Evolutionary conservation across 1,140 invertebrate species (phyloP).

Genomic region (Lepidurus packardi): DNA sequence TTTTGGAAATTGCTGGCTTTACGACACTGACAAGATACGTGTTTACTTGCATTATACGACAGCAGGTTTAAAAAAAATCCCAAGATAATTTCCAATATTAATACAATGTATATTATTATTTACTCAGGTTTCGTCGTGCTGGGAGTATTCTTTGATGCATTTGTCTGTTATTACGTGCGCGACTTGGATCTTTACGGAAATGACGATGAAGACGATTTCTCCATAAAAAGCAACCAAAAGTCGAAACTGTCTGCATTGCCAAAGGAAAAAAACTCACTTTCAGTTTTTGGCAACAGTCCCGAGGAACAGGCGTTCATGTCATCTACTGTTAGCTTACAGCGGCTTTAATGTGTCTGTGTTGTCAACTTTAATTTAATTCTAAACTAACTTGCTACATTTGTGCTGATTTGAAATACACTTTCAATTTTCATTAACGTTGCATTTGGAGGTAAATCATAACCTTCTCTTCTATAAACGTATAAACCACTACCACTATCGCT

Average conservation of each 20-base stretch:
- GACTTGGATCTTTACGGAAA: constrained; percentile 32
- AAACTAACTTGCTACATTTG: too few species aligned
- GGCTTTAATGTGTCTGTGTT: neutral
- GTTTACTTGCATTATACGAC: constrained; percentile 31
- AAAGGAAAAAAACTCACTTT: neutral
- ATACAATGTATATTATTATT: neutral
- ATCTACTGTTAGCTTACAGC: neutral
- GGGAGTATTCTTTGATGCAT: constrained; percentile 29
- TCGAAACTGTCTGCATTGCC: neutral
- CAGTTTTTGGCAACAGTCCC: neutral
- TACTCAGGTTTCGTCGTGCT: constrained; percentile 26
- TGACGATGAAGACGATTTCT: neutral
- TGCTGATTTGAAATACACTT: too few species aligned
- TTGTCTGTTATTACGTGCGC: constrained; percentile 28
- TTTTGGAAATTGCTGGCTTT: constrained; percentile 33
- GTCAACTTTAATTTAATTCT: neutral
- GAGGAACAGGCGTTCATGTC: neutral
- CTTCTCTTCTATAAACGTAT: too few species aligned
- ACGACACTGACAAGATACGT: constrained; percentile 33
- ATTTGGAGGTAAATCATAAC: too few species aligned
- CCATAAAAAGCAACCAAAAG: neutral
- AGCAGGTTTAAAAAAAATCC: constrained; percentile 25
- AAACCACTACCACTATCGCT: too few species aligned
- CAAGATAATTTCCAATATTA: neutral
- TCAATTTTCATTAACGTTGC: too few species aligned